Base-by-base conservation (phyloP, 2,113 vertebrate genomes). In the Gadus chalcogrammus region DNA sequence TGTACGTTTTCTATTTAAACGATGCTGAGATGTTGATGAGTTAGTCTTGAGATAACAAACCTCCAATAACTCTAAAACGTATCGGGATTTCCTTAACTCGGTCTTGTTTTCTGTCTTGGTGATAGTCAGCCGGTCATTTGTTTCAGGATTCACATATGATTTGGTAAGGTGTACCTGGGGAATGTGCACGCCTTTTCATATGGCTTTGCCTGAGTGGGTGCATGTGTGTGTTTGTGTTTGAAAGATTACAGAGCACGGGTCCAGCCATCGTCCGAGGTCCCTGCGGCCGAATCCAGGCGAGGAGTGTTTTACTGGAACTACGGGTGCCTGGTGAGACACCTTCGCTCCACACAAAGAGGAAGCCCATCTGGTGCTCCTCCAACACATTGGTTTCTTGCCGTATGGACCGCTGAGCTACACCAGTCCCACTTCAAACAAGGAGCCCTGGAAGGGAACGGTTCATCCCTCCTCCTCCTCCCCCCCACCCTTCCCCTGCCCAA, bases 261-360 rank as follows among this genome's bases (percentile, higher is more conserved):
- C 75, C 64, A 72, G 76, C 68, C 48, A 74, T 79, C 61, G 82
- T 76, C 71, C 58, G 42, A 66, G 79, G 74, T 68, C 60, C 71
- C 80, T 64, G 15, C 58, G 60, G 61, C 68, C 15, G 2, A 58
- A 48, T 48, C 42, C 42, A 48, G 42, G 8, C 8, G 9, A 13
- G 42, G 42, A 13, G 12, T 48, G 42, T 2, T 48, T 48, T 9
- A 9, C 9, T 48, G 42, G 42, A 48, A 13, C 9, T 13, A 48
- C 5, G 42, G 42, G 42, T 1, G 42, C 42, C 1, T 12, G 42
- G 42, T 9, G 5, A 48, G 42, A 48, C 42, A 48, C 42, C 42
- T 48, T 48, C 42, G 7, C 9, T 48, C 42, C 55, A 58, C 15
- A 58, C 55, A 58, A 48, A 58, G 15, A 58, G 4, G 4, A 16